A percentile compares a stretch with the other conserved stretches of the same genome.
These are phyloP conservation scores for Tortricodes alternella DNA, from an alignment of 2,888 invertebrate species.

Conservation along the genomic window DNA sequence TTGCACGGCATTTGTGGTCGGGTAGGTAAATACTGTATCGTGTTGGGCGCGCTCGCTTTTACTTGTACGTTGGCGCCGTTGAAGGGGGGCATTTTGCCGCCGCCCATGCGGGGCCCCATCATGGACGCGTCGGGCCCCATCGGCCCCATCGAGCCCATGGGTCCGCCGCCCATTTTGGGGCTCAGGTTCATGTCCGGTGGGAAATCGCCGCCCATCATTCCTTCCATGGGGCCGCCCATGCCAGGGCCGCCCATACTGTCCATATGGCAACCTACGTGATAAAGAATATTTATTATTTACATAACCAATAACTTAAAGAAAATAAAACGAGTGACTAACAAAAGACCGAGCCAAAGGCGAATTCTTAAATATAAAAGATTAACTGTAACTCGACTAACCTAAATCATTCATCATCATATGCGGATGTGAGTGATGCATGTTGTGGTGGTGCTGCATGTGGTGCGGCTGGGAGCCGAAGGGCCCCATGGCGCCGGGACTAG, in stretches of 20 bases:
- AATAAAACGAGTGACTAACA: no score
- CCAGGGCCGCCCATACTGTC: constrained; percentile 77
- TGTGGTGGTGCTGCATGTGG: constrained; percentile 76
- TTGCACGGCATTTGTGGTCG: constrained; percentile 92
- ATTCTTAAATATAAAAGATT: no score
- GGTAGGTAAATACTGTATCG: constrained; percentile 98
- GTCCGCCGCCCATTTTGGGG: constrained; percentile 85
- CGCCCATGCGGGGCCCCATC: constrained; percentile 86
- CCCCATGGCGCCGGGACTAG: constrained; percentile 61
- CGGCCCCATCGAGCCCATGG: constrained; percentile 78
- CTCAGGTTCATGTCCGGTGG: constrained; percentile 83
- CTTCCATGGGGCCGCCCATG: constrained; percentile 79
- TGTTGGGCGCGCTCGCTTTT: constrained; percentile 98
- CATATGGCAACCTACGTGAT: constrained; percentile 74
- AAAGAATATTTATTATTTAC: not conserved
- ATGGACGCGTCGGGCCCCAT: constrained; percentile 82
- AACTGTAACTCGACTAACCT: constrained; percentile 55
- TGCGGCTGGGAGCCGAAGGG: constrained; percentile 70
- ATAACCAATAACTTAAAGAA: no score
- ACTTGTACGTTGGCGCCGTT: constrained; percentile 92
- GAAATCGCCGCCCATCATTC: constrained; percentile 81
- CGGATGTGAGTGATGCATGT: constrained; percentile 74
- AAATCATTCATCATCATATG: constrained; percentile 81
- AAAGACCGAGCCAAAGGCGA: no score
- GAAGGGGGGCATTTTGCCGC: constrained; percentile 82